A percentile compares a stretch with the other conserved stretches of the same genome.
Conservation (phyloP, 2,888 invertebrate genomes). For the Polietes domitor region DNA sequence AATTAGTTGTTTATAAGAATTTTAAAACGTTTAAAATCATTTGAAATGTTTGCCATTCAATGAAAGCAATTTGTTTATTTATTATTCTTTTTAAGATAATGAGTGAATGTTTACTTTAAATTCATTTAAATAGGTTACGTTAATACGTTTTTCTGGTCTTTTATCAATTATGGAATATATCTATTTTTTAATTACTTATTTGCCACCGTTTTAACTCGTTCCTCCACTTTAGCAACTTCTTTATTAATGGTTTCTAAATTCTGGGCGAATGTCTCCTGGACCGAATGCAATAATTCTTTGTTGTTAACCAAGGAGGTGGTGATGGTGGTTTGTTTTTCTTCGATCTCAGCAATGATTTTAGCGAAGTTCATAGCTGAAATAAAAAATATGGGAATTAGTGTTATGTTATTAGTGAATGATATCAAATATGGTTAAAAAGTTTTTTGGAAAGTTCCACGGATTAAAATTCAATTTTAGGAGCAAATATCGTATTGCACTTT, state of each 20-base stretch:
- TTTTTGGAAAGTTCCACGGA: too few species aligned
- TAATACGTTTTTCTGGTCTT: neutral
- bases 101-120: slow-evolving; percentile 3
- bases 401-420: slow-evolving; percentile 28
- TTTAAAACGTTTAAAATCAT: too few species aligned
- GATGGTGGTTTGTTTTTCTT: slow-evolving; percentile 88
- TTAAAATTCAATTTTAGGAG: too few species aligned
- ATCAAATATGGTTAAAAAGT: too few species aligned
- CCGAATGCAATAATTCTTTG: slow-evolving; percentile 88
- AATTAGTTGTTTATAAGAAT: too few species aligned
- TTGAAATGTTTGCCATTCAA: neutral
- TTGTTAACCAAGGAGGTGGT: slow-evolving; percentile 88
- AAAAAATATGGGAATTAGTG: too few species aligned
- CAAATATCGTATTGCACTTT: too few species aligned
- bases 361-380: slow-evolving; percentile 92
- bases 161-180: slow-evolving; percentile 11
- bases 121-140: slow-evolving; percentile 17
- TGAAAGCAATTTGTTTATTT: slow-evolving; percentile 20
- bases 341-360: slow-evolving; percentile 91
- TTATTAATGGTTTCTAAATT: slow-evolving; percentile 90
- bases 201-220: slow-evolving; percentile 84
- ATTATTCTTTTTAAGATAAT: slow-evolving; percentile 32
- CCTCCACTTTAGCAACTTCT: slow-evolving; percentile 88
- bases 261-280: slow-evolving; percentile 90
- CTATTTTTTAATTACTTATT: slow-evolving; percentile 72